Evolutionary conservation across 2,797 vertebrate genomes (phyloP), one percentile per base, ranked within the genome.

Genomic region (Lutjanus argentimaculatus): DNA sequence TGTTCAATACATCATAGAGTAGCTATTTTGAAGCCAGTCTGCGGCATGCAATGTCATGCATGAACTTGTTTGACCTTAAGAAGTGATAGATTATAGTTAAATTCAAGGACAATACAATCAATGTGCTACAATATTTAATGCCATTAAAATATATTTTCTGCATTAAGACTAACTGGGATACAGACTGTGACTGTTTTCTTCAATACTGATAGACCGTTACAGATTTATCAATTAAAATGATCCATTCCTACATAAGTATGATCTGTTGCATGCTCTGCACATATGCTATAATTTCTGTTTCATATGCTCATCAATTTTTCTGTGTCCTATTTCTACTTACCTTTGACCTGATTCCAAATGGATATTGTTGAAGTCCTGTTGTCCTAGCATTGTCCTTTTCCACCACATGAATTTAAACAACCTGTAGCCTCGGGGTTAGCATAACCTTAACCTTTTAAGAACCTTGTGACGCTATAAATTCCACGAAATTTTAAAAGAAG

Each of bases 1-100:
- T 63, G 52, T 67, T 80, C 80, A 55, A 70, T 79, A 30, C 53
- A 48, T 55, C 7, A 56, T 22, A 74, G 61, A 59, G 19, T 0
- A 62, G 71, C 66, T 61, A 7, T 56, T 66, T 64, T 1, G 0
- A n/a, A 70, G 43, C 4, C 42, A 40, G 16, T 46, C 63, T 62
- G 43, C 17, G 49, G 77, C 7, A 19, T 58, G 42, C n/a, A 36
- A 62, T 53, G 7, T 56, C 19, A 43, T 9, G 3, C 22, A 17
- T 55, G 22, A 70, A 19, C 67, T 75, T n/a, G 53, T 79, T 67
- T 72, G 42, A 61, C 21, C 22, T 62, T 48, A 51, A 45, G 17
- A 53, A 42, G 21, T 25, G 19, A 45, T 8, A 36, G 36, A 71
- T 74, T 51, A 57, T 45, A 49, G 15, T 16, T 67, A 53, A 68